phyloP scores from a whole-genome alignment of 35 echinoderm and acorn worm species.

The Ophioderma brevispina region DNA sequence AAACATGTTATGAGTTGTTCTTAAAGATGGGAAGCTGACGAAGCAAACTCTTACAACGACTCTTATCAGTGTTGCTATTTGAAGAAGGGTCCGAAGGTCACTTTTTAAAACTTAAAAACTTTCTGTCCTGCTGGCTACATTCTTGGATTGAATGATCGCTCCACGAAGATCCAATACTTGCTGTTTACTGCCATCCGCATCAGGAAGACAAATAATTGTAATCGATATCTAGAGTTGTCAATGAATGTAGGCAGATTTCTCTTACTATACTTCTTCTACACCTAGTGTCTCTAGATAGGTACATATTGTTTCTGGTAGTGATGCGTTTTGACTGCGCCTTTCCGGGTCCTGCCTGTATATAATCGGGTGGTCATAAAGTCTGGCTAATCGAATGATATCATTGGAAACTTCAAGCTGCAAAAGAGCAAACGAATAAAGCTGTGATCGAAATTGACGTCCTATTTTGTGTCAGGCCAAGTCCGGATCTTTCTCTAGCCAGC shows the following conservation, averaged over 20 bases:
- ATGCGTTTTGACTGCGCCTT: too few species aligned
- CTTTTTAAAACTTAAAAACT: neutral
- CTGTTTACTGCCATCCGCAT: neutral
- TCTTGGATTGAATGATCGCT: neutral
- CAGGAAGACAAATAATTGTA: neutral
- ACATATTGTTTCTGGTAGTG: neutral
- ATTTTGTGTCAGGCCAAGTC: neutral
- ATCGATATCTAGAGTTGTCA: neutral
- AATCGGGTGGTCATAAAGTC: neutral
- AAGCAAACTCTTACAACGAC: neutral
- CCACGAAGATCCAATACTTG: neutral
- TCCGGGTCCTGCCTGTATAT: neutral
- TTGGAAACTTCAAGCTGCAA: neutral
- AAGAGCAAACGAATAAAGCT: neutral
- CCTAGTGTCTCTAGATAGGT: slow-evolving; percentile 7
- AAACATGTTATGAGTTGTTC: neutral
- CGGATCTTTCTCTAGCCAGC: slow-evolving; percentile 1
- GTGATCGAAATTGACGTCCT: neutral
- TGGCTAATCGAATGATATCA: neutral
- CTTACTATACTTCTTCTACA: neutral
- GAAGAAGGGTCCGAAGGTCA: neutral
- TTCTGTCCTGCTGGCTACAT: neutral
- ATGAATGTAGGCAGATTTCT: neutral
- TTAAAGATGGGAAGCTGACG: slow-evolving; percentile 14
- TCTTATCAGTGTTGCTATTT: neutral